Base-by-base conservation (phyloP, 2,888 invertebrate species). In the Hoplodrina blanda region DNA sequence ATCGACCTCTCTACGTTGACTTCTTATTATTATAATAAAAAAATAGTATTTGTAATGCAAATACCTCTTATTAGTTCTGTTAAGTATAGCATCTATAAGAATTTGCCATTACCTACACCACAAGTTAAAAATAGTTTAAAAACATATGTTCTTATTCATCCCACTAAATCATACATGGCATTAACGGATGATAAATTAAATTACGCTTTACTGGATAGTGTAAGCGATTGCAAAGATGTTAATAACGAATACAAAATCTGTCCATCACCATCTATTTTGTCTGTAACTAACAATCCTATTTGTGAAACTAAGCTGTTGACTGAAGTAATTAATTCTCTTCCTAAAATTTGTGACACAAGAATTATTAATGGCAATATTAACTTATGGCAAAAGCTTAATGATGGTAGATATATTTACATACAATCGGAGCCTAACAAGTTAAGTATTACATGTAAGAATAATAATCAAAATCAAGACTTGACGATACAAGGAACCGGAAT, bases 341-440 rank as follows among this genome's bases (percentile, higher is more conserved):
- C 73, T 11, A 0, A 69, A 19, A 54, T 54, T 8, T 73, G 73
- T 50, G 59, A 62, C 10, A 60, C 64, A 4, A 77, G 10, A 44
- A 70, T 73, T 0, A 77, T 73, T 44, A 44, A 70, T 54, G 73
- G 70, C 8, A 70, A 59, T 17, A 73, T 73, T 30, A 77, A 73
- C 50, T 20, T 73, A 15, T 77, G 73, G 73, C 73, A 73, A 41
- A 73, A 73, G 49, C 49, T 73, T 4, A 69, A 60, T 17, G 59
- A 73, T 77, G 77, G 77, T 4, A 77, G 59, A 69, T 73, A 70
- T 60, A 73, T 73, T 70, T 73, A 77, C 52, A n/a, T 73, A 17
- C 77, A 73, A 77, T 73, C 73, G 17, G 69, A 77, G 13, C 49
- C 54, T 7, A 59, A 77, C 11, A 69, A 25, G 53, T 17, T 73